Percentiles rank a stretch among this genome's conserved stretches.
Evolutionary conservation across 2,113 vertebrate species (phyloP).

Genomic region (Elaphurus davidianus): DNA sequence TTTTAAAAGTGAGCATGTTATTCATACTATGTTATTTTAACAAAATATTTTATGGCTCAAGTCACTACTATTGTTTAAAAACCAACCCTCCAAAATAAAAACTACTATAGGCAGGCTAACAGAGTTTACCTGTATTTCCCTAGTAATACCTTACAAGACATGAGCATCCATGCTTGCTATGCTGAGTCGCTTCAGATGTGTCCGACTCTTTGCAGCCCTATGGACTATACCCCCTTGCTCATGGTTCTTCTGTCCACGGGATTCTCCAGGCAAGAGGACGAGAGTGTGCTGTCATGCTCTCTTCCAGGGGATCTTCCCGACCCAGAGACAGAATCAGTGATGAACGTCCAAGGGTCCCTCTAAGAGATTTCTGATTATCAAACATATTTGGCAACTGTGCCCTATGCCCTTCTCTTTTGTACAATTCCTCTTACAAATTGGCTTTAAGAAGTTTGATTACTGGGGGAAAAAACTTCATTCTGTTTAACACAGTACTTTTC

Average conservation of each 20-base stretch:
- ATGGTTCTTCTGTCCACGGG: not conserved
- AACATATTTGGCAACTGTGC: not conserved
- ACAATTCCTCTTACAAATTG: not conserved
- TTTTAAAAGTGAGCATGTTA: not conserved
- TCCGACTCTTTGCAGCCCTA: not conserved
- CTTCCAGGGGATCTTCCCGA: not conserved
- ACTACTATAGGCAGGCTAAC: not conserved
- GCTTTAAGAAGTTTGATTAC: not conserved
- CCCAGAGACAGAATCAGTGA: accelerated
- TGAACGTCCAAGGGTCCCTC: not conserved
- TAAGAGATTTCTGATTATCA: not conserved
- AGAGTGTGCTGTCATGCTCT: not conserved
- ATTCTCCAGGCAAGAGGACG: not conserved
- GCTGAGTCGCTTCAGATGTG: not conserved
- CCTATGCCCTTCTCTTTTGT: not conserved
- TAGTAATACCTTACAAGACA: not conserved
- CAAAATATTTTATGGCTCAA: not conserved
- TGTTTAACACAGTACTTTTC: not conserved
- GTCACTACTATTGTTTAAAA: not conserved
- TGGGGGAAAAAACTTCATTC: not conserved
- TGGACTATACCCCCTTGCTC: not conserved
- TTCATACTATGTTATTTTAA: not conserved
- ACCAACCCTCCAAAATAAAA: not conserved
- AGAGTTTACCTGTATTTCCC: not conserved
- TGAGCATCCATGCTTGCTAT: not conserved